Base-by-base conservation (phyloP, 1,140 invertebrate genomes). In the Aphaenogaster rudis region DNA sequence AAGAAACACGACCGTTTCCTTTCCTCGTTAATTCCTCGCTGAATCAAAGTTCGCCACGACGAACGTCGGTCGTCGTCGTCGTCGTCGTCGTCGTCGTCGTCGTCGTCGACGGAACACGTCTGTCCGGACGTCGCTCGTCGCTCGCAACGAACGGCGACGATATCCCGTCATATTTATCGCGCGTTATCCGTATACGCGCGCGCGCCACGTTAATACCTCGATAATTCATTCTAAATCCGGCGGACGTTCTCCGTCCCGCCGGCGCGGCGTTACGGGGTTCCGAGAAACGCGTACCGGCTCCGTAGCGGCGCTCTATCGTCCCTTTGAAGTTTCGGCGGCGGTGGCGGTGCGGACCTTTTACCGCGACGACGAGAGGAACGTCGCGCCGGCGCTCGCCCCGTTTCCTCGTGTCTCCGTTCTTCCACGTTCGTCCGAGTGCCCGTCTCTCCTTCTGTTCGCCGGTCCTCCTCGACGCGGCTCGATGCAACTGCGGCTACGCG, bases 221-320 rank as follows among this genome's bases (percentile, higher is more conserved):
- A 91, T 93, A 93, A 93, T 93, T 93, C 92, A 93, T 93, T 93
- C 91, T 92, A 93, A 93, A 93, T 93, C 86, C 89, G 80, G 90
- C 88, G 86, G 87, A 92, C 84, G 86, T 67, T 78, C 76, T 78
- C 36, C 52, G 66, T 74, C 9, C 54, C 33, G 86, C 17, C 87
- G 88, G 64, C 81, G 28, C 28, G 28, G 64, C 81, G 77, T 79
- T 86, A 88, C 81, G 90, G 84, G 72, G 85, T 92, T 92, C 90
- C 71, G 85, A 92, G 91, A 92, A 92, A 86, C 81, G 81, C 50
- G 48, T 33, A 48, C 42, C 71, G n/a, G 81, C 87, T 78, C 33
- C 82, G 63, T 42, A 74, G 77, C 61, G 72, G 48, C 71, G 33
- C 76, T 71, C 15, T 28, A 45, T 54, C 69, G 50, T 72, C 76